These are phyloP conservation scores for Subanguina moxae DNA, from an alignment of 1,140 invertebrate genomes.

Conservation along the genomic window DNA sequence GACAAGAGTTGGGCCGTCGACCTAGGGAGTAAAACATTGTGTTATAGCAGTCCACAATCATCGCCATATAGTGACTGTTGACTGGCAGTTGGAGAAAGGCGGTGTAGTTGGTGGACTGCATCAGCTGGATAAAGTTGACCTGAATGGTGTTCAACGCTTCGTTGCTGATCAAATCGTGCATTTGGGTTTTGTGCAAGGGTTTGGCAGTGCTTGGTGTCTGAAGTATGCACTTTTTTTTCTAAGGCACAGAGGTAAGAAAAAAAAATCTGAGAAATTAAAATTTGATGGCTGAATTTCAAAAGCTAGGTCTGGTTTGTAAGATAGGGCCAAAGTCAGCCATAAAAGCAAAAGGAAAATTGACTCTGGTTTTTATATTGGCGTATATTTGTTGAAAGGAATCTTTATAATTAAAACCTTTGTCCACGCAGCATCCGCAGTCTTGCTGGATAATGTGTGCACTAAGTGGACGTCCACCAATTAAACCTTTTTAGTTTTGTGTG, in stretches of 20 bases:
- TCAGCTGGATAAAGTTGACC: conserved; percentile 17
- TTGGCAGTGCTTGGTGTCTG: conserved; percentile 6
- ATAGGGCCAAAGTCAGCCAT: too few species aligned
- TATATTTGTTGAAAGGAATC: too few species aligned
- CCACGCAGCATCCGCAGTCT: too few species aligned
- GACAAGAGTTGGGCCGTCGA: conserved; percentile 33
- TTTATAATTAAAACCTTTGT: too few species aligned
- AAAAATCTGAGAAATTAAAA: too few species aligned
- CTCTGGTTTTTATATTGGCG: too few species aligned
- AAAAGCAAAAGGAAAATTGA: too few species aligned
- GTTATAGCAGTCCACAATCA: conserved; percentile 51
- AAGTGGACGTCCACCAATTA: too few species aligned
- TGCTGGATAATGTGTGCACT: too few species aligned
- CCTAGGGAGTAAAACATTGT: conserved; percentile 47
- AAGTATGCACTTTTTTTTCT: neutral
- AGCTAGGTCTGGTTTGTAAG: too few species aligned
- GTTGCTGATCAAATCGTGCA: conserved; percentile 17
- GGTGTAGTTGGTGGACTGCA: conserved; percentile 29
- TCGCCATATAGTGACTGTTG: conserved; percentile 37
- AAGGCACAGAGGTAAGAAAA: conserved; percentile 9
- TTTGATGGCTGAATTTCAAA: too few species aligned
- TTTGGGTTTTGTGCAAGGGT: conserved; percentile 18
- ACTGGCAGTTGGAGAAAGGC: conserved; percentile 34
- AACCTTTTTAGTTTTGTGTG: too few species aligned
- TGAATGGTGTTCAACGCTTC: conserved; percentile 21